These are phyloP conservation scores for Junco hyemalis DNA, from an alignment of 2,113 vertebrate genomes.

Conservation along the genomic window DNA sequence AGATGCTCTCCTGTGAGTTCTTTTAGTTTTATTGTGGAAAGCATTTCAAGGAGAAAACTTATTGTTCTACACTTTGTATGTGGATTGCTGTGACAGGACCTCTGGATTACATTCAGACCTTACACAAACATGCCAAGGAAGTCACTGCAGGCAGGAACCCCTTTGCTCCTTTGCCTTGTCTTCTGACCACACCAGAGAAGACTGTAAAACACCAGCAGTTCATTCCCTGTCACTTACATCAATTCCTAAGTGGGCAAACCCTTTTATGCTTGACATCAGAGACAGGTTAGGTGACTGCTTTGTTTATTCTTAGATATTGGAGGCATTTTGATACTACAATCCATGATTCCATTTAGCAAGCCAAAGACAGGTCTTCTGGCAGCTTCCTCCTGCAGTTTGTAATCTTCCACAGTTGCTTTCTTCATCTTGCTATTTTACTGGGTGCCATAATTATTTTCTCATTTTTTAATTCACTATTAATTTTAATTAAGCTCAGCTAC, in stretches of 20 bases:
- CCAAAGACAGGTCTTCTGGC: neutral
- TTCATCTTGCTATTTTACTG: slow-evolving; percentile 12
- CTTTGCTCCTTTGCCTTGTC: rapidly evolving
- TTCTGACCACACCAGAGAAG: neutral
- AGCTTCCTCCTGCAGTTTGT: neutral
- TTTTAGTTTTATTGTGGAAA: neutral
- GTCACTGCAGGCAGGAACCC: neutral
- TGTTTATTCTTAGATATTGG: neutral
- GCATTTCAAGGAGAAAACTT: neutral
- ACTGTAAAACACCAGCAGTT: neutral
- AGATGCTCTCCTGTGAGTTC: neutral
- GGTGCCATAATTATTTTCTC: slow-evolving; percentile 36
- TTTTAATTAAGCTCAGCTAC: slow-evolving; percentile 57
- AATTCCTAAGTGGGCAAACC: neutral
- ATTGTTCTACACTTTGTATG: neutral
- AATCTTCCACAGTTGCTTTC: neutral
- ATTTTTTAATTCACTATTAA: slow-evolving; percentile 54
- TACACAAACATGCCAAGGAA: neutral
- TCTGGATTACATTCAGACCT: neutral
- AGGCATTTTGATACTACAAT: neutral
- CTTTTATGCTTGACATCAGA: neutral
- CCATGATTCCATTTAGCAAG: neutral
- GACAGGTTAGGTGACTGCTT: neutral
- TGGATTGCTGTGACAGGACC: neutral
- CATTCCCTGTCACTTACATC: neutral